Evolutionary conservation across 2,888 invertebrate genomes (phyloP), one percentile per base, ranked within the genome.

Genomic region (Chrysodeixis includens): DNA sequence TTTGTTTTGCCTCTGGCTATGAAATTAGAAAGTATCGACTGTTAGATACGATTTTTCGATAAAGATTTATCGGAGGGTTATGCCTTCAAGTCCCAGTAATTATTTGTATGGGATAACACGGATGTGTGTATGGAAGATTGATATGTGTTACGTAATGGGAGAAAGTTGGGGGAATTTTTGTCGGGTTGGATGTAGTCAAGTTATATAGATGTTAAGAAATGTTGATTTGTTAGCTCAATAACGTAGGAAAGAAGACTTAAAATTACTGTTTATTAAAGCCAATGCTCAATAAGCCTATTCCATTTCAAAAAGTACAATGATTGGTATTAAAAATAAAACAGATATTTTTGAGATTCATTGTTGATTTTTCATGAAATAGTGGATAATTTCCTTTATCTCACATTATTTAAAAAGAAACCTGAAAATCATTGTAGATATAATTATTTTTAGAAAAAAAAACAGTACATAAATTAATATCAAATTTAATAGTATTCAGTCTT

Each of bases 21-120:
- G 86, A 92, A 93, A 93, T 94, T 94, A 94, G 94, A 95, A 95
- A 94, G 94, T 92, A 79, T 81, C 62, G 71, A 64, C 86, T 79
- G 72, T 80, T 71, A 86, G 81, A 84, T 86, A 86, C 77, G 79
- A 49, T 86, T 86, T 86, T 85, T 88, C 88, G 86, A 90, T 92
- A 90, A 86, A 93, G 91, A 93, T 93, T 92, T 93, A 93, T 89
- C 87, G 84, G 87, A 86, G 80, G 86, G 85, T 84, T 86, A 79
- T 83, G 81, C 84, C 83, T 84, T 81, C 81, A 67, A 82, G 79
- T 84, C 83, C 88, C 86, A 85, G 85, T 85, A 90, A 92, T 92
- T 91, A 91, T 86, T 86, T 68, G 59, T 70, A 79, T 81, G 66
- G 80, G 81, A 79, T 79, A 75, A 82, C 84, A 76, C 66, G 82